Evolutionary conservation across 2,888 invertebrate species (phyloP).

Genomic region (Stictocephala bisonia): DNA sequence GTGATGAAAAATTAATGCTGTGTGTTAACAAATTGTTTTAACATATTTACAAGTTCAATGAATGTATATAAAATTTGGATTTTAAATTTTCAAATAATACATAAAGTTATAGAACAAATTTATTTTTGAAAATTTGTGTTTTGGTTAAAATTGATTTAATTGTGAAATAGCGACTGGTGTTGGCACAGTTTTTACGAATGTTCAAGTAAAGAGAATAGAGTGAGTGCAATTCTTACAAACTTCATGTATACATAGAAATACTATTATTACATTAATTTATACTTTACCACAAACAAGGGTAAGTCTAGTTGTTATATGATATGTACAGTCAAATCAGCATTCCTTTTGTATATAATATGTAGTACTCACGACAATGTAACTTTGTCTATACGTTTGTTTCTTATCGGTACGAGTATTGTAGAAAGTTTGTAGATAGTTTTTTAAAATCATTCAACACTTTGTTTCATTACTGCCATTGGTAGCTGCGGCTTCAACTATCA

Average conservation of each 20-base stretch:
- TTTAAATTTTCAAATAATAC: too few relatives aligned
- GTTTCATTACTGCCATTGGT: conserved; percentile 9
- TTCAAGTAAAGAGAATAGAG: background rate
- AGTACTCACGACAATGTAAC: conserved; percentile 34
- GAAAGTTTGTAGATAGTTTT: conserved; percentile 45
- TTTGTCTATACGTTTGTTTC: conserved; percentile 41
- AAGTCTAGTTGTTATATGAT: conserved; percentile 26
- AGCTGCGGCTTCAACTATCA: background rate
- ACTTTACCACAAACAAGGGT: conserved; percentile 39
- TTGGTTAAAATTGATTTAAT: background rate
- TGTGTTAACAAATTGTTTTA: too few relatives aligned
- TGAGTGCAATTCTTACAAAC: conserved; percentile 43
- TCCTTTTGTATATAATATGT: conserved; percentile 46
- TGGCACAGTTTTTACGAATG: background rate
- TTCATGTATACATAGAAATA: conserved; percentile 38
- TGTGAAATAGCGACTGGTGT: conserved; percentile 27
- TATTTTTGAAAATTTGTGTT: background rate
- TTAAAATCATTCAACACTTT: conserved; percentile 16
- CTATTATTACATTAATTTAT: conserved; percentile 38
- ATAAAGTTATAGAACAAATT: too few relatives aligned
- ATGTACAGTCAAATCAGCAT: conserved; percentile 30
- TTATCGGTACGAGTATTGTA: conserved; percentile 30
- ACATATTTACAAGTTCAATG: too few relatives aligned
- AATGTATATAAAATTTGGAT: too few relatives aligned
- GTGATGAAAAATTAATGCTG: too few relatives aligned